Conservation (phyloP, 2,888 invertebrate genomes). For the Drosophila lutescens region DNA sequence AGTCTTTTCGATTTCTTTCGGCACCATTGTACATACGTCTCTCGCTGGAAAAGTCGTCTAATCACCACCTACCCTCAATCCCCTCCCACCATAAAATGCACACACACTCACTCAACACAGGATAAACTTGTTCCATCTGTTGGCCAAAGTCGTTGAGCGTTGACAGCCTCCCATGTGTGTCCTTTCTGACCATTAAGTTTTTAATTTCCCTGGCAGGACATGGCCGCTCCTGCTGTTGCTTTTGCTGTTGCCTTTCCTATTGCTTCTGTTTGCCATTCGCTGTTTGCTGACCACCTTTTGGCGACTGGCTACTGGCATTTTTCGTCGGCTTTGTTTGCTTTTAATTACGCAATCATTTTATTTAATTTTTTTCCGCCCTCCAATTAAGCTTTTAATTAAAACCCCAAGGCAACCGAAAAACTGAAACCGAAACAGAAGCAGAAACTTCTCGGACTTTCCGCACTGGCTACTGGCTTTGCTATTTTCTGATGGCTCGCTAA, state of each 20-base stretch:
- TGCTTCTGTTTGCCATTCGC: conserved; percentile 6
- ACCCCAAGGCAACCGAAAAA: conserved; percentile 5
- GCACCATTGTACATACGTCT: conserved; percentile 10
- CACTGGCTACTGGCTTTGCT: neutral
- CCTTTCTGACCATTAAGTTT: conserved; percentile 64
- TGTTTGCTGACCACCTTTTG: conserved; percentile 38
- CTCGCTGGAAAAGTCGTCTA: conserved; percentile 7
- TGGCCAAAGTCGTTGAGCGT: conserved; percentile 15
- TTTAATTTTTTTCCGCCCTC: conserved; percentile 51
- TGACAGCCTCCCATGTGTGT: conserved; percentile 41
- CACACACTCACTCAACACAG: neutral
- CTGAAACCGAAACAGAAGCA: neutral
- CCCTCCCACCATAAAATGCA: neutral
- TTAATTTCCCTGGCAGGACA: conserved; percentile 56
- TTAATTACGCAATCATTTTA: conserved; percentile 70
- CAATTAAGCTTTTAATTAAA: conserved; percentile 76
- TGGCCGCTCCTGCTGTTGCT: conserved; percentile 10
- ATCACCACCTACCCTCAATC: conserved; percentile 6
- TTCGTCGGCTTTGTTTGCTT: conserved; percentile 58
- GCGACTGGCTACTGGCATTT: conserved; percentile 11
- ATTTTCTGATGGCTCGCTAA: neutral
- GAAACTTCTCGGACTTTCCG: neutral
- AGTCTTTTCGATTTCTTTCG: conserved; percentile 3
- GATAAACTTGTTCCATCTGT: conserved; percentile 30
- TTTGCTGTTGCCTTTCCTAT: neutral